These are phyloP conservation scores for Nannoperca obscura DNA, from an alignment of 2,797 vertebrate species.

Conservation along the genomic window DNA sequence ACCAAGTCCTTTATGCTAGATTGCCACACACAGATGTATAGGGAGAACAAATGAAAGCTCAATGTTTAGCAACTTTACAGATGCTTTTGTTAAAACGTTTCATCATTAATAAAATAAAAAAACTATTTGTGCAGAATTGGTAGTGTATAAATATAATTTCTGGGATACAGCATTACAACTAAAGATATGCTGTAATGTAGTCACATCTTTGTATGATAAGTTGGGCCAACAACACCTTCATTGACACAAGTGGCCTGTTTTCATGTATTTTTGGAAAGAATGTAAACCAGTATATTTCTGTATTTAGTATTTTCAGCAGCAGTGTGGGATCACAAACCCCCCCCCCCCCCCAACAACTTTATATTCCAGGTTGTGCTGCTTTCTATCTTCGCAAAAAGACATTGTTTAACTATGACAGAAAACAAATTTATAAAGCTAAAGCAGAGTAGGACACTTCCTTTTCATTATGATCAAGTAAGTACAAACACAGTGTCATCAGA, in stretches of 20 bases:
- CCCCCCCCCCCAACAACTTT: background rate
- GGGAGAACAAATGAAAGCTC: too few relatives aligned
- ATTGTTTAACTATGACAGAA: constrained; percentile 5
- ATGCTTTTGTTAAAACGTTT: background rate
- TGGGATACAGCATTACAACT: background rate
- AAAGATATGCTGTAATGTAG: background rate
- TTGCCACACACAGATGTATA: background rate
- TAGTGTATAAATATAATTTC: background rate
- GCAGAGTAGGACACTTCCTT: constrained; percentile 11
- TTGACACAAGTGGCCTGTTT: background rate
- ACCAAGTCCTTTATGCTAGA: background rate
- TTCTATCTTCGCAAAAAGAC: background rate
- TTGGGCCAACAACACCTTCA: background rate
- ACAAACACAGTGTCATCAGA: constrained; percentile 51
- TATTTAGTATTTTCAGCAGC: background rate
- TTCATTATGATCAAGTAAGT: constrained; percentile 9
- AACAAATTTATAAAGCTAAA: background rate
- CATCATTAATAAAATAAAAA: background rate
- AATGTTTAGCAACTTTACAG: background rate
- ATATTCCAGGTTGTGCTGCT: background rate
- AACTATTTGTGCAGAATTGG: background rate
- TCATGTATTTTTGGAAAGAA: background rate
- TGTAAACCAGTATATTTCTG: background rate
- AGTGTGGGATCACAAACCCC: background rate
- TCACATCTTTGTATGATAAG: background rate